Base-by-base conservation (phyloP, 1,140 invertebrate genomes). In the Pogonomyrmex californicus region DNA sequence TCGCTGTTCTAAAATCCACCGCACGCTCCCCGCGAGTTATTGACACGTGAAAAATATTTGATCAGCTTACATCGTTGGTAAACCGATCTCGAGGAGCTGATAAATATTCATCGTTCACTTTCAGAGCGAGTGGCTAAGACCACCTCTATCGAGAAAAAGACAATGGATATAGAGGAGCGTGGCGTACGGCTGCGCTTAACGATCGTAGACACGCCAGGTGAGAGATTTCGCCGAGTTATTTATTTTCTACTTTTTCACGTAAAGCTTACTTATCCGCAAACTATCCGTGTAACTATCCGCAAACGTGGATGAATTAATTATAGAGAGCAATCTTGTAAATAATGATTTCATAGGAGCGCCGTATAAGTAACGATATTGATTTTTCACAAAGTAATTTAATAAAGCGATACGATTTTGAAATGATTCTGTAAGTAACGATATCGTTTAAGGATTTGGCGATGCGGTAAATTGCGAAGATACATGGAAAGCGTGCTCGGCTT, bases 181-280 rank as follows among this genome's bases (percentile, higher is more conserved):
- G 98, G 98, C 4, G 98, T 99, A 0, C 97, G 98, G 93, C 95
- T 99, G 44, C 96, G 98, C 68, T 95, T 99, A 30, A 99, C 98
- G 0, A 97, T 99, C 70, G 98, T 99, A 2, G 99, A 99, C 93
- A 99, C 99, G 0, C 99, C 99, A 63, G 98, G 98, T 96, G 92
- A 90, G 75, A 44, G 78, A 1, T 62, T 17, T 44, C 9, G 17
- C 5, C 30, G 30, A 56, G 23, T 36, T 58, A 17, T 65, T 56
- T 49, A 44, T 54, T 41, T 63, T 71, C 12, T 7, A 41, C 23
- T 14, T n/a, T 38, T 75, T 7, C 10, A 38, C 17, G 23, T 23
- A 23, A 41, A 75, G 17, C 3, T 75, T 36, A 17, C 17, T 23
- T 23, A 23, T 23, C 23, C 23, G 2, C 7, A n/a, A 56, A n/a